phyloP scores from a whole-genome alignment of 2,113 vertebrate genomes.

The Elachura formosa region DNA sequence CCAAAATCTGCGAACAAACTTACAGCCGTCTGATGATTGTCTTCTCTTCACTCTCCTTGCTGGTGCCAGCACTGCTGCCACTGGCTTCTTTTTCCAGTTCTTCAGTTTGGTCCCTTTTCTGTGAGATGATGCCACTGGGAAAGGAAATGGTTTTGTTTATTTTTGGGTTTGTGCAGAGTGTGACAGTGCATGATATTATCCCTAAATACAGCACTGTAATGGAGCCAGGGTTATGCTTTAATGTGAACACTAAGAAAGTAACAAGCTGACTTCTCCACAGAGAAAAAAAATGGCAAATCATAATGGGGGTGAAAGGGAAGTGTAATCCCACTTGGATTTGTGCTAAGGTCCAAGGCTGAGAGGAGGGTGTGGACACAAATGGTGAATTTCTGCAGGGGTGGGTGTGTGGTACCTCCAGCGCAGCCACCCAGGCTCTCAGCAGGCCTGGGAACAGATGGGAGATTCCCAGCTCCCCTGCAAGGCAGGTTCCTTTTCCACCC shows the following conservation, averaged over 20 bases:
- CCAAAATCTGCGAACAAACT: constrained; percentile 50
- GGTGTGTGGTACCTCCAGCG: background rate
- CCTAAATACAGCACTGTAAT: background rate
- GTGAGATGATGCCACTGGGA: constrained; percentile 80
- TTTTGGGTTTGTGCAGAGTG: background rate
- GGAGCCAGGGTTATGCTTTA: background rate
- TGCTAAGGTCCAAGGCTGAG: background rate
- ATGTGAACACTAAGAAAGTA: background rate
- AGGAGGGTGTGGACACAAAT: background rate
- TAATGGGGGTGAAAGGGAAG: background rate
- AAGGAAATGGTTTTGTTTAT: background rate
- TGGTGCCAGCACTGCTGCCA: background rate
- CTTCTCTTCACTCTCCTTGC: constrained; percentile 72
- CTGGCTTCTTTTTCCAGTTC: constrained; percentile 55
- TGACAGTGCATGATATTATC: background rate
- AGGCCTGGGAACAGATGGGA: background rate
- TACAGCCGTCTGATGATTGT: constrained; percentile 84
- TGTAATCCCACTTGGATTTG: background rate
- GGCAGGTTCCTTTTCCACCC: background rate
- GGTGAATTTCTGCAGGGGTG: background rate
- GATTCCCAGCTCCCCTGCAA: background rate
- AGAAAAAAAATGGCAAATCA: background rate
- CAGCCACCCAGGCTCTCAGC: background rate
- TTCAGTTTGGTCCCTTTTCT: constrained; percentile 67
- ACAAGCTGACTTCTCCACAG: background rate